Conservation (phyloP, 2,797 vertebrate species). For the Stomatorhinus walkeri region DNA sequence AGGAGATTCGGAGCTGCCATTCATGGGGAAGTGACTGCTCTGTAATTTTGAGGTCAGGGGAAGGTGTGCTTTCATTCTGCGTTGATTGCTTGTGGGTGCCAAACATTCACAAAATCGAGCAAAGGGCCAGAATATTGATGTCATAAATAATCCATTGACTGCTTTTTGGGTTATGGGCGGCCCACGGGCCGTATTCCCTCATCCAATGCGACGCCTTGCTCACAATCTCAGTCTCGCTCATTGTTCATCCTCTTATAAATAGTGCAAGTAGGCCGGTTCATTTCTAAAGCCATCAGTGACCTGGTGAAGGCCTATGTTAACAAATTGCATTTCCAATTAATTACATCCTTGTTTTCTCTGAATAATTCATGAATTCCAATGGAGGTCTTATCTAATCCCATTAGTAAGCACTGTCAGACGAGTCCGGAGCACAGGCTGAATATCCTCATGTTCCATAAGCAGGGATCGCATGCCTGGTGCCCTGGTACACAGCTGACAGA, state of each 20-base stretch:
- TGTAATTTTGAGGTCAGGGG: not conserved
- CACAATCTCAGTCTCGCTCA: not conserved
- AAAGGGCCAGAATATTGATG: not conserved
- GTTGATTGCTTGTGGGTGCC: not conserved
- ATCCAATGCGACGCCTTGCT: not conserved
- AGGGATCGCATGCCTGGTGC: not conserved
- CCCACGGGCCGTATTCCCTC: not conserved
- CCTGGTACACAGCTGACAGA: not conserved
- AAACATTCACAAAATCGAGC: not conserved
- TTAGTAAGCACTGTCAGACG: conserved; percentile 7
- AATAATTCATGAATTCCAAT: conserved; percentile 12
- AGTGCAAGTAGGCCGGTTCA: not conserved
- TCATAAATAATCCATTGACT: not conserved
- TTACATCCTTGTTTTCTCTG: conserved; percentile 6
- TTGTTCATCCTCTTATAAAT: not conserved
- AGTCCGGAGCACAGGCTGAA: not conserved
- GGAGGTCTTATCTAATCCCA: conserved; percentile 12
- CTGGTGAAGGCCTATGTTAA: conserved; percentile 22
- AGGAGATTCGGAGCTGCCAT: not conserved
- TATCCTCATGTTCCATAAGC: not conserved
- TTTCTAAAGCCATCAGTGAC: conserved; percentile 12
- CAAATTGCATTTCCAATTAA: conserved; percentile 22
- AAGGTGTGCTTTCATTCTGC: not conserved
- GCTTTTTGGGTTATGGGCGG: not conserved
- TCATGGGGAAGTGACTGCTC: not conserved